Evolutionary conservation across 2,113 vertebrate species (phyloP), one percentile per base, ranked within the genome.

Genomic region (Grus americana): DNA sequence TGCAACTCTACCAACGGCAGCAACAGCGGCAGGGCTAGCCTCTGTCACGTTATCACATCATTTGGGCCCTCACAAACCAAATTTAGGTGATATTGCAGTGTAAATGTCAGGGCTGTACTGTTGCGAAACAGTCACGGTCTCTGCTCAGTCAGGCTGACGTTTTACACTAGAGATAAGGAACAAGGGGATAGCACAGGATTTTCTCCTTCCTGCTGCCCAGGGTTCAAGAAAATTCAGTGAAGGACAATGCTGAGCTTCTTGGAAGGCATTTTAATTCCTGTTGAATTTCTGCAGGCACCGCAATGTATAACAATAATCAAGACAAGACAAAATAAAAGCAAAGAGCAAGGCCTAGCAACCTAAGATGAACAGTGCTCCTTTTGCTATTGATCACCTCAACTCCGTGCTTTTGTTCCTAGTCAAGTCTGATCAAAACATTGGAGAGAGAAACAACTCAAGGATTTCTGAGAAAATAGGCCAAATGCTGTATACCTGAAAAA

Each of bases 271-370:
- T 79, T 93, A 91, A 91, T 86, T 91, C 32, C 75, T 91, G 86
- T 57, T 67, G 65, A 65, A 79, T 92, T 97, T 95, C 80, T 92
- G 55, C 54, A 92, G 40, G 44, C 47, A 75, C 11, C 66, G 44
- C 38, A 38, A 49, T 83, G 55, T 58, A n/a, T 75, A 94, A 94
- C 52, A 91, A 90, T 88, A 91, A 90, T 75, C 54, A 95, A 88
- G 88, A 89, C 57, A 83, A 62, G 34, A 76, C 21, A 79, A 96
- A 96, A 62, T 44, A 91, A 85, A 86, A 71, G 65, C 29, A 86
- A 74, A 82, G 17, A 86, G 34, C 55, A 93, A 55, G 46, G 34
- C 40, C 80, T 92, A 78, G 50, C 30, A 91, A 71, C 9, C 38
- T 74, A 88, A 96, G 75, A 95, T 74, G 96, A 88, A 92, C 38